Evolutionary conservation across 2,888 invertebrate species (phyloP).

Genomic region (Cheilosia vernalis): DNA sequence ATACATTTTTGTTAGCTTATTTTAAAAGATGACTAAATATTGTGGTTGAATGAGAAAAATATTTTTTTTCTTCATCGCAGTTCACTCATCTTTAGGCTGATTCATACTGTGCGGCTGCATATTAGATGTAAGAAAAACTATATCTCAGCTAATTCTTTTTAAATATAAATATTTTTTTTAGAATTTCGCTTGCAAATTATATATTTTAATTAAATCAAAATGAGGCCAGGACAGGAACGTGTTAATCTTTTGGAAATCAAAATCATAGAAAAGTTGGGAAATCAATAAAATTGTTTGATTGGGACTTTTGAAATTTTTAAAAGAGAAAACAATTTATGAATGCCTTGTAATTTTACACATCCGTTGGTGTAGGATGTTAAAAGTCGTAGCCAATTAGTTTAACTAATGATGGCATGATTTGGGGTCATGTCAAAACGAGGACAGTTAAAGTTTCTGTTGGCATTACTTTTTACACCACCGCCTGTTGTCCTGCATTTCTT

Average conservation of each 20-base stretch:
- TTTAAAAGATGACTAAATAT: constrained; percentile 16
- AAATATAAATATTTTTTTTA: background rate
- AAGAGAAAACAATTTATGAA: no score
- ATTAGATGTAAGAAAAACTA: background rate
- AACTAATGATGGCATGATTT: no score
- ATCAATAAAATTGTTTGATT: background rate
- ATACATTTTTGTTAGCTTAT: background rate
- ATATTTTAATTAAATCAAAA: background rate
- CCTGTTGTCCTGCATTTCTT: no score
- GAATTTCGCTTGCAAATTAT: background rate
- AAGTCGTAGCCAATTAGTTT: no score
- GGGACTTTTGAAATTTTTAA: background rate
- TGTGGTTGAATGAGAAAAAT: background rate
- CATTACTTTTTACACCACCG: no score
- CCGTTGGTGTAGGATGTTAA: no score
- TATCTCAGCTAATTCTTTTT: background rate
- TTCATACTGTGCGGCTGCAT: constrained; percentile 4
- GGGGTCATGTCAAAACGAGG: no score
- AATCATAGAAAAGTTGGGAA: background rate
- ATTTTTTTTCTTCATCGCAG: background rate
- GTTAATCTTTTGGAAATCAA: background rate
- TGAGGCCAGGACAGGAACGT: background rate
- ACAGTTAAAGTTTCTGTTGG: no score
- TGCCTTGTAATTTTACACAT: no score
- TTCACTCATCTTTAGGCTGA: constrained; percentile 5